Percentiles rank a stretch among this genome's conserved stretches.
Evolutionary conservation across 2,113 vertebrate species (phyloP).

Genomic region (Polyodon spathula): DNA sequence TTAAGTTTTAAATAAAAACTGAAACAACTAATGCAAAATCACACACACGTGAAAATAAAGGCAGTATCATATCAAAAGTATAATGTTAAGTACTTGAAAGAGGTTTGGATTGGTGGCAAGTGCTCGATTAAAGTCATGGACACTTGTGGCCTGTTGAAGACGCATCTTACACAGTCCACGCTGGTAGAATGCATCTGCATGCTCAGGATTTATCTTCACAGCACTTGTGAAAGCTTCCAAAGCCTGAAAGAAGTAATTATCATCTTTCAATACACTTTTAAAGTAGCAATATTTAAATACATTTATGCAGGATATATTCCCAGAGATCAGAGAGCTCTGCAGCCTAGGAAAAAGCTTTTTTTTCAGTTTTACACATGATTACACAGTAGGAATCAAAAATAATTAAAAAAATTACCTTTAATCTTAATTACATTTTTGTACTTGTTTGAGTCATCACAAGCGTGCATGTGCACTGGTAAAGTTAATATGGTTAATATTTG

Average conservation of each 20-base stretch:
- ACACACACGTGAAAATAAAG: no score
- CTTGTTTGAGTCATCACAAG: no score
- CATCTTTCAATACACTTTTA: no score
- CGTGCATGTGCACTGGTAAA: no score
- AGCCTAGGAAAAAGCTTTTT: background rate
- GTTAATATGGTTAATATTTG: constrained; percentile 6
- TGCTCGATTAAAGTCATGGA: constrained; percentile 57
- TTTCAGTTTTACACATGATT: no score
- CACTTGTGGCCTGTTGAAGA: constrained; percentile 42
- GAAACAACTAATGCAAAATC: no score
- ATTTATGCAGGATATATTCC: no score
- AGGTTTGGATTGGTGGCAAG: constrained; percentile 52
- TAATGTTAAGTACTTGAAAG: constrained; percentile 51
- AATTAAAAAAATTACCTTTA: no score
- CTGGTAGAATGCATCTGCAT: constrained; percentile 58
- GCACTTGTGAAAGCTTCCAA: constrained; percentile 49
- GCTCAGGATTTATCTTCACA: constrained; percentile 45
- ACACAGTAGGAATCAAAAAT: no score
- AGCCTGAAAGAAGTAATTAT: constrained; percentile 41
- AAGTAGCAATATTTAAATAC: background rate
- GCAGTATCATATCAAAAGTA: background rate
- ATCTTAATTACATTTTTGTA: no score
- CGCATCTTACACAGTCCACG: constrained; percentile 58
- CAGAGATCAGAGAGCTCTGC: no score
- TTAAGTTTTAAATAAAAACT: background rate